Conservation (phyloP, 1,140 invertebrate species). For the Leptinotarsa defecta region DNA sequence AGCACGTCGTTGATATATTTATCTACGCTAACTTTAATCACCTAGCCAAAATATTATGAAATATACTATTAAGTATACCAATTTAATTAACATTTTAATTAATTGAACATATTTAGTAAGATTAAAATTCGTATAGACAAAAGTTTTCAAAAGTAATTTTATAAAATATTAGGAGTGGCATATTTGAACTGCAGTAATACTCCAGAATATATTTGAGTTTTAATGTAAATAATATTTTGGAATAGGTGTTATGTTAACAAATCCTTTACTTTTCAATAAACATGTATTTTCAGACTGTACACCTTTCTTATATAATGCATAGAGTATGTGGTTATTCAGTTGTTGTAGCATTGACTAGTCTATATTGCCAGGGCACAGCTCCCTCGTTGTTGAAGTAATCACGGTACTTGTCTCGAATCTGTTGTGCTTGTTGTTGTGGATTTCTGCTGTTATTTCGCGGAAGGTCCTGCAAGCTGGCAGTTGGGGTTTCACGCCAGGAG, state of each 20-base stretch:
- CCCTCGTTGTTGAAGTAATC: neutral
- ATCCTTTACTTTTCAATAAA: too few relatives aligned
- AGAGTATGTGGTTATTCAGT: conserved; percentile 4
- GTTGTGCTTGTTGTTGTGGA: too few relatives aligned
- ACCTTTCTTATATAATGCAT: neutral
- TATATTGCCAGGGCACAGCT: conserved; percentile 14
- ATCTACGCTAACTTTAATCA: conserved; percentile 9
- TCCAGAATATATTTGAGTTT: too few relatives aligned
- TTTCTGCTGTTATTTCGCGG: too few relatives aligned
- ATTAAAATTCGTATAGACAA: neutral
- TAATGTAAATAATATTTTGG: neutral
- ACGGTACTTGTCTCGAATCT: too few relatives aligned
- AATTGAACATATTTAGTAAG: conserved; percentile 3
- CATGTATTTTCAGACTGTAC: too few relatives aligned
- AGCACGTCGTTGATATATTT: conserved; percentile 3
- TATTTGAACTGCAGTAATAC: too few relatives aligned
- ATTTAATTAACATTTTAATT: conserved; percentile 9
- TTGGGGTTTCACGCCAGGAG: conserved; percentile 11
- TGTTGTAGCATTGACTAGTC: neutral
- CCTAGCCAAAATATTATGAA: conserved; percentile 8
- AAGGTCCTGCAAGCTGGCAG: too few relatives aligned
- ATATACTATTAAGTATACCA: neutral
- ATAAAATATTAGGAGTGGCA: too few relatives aligned
- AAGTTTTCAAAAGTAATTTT: too few relatives aligned
- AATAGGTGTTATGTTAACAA: too few relatives aligned